Evolutionary conservation across 2,797 vertebrate genomes (phyloP).

Genomic region (Sebastes wilsoni): DNA sequence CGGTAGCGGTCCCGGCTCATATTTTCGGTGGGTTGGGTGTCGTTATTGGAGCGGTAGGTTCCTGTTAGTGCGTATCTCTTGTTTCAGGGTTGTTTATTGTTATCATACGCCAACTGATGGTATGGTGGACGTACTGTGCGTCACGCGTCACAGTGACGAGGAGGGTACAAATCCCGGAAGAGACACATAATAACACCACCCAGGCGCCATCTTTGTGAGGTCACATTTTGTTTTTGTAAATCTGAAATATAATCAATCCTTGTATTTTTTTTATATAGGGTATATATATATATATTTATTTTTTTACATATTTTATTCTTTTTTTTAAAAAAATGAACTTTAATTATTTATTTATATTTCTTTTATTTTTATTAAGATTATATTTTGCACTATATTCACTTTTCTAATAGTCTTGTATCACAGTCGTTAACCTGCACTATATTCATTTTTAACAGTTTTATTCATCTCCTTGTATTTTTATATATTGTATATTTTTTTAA

Average conservation of each 20-base stretch:
- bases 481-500: background rate
- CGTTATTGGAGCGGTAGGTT: conserved; percentile 67
- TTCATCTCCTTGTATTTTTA: too few species aligned
- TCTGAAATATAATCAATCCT: too few species aligned
- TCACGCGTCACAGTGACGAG: conserved; percentile 65
- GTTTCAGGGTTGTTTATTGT: conserved; percentile 87
- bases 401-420: too few species aligned
- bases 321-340: too few species aligned
- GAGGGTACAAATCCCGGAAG: conserved; percentile 26
- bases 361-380: too few species aligned
- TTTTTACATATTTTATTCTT: background rate
- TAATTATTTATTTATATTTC: background rate
- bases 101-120: conserved; percentile 81
- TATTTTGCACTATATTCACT: too few species aligned
- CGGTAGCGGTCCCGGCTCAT: conserved; percentile 45
- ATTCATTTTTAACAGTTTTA: too few species aligned
- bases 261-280: too few species aligned
- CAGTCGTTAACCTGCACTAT: too few species aligned
- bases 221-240: conserved; percentile 5
- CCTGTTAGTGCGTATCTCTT: conserved; percentile 58
- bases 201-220: conserved; percentile 75
- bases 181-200: rapidly evolving
- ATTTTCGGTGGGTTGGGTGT: conserved; percentile 53
- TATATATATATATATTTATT: too few species aligned
- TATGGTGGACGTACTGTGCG: conserved; percentile 65